Evolutionary conservation across 2,113 vertebrate species (phyloP), one percentile per base, ranked within the genome.

Genomic region (Leptobrachium ailaonicum): DNA sequence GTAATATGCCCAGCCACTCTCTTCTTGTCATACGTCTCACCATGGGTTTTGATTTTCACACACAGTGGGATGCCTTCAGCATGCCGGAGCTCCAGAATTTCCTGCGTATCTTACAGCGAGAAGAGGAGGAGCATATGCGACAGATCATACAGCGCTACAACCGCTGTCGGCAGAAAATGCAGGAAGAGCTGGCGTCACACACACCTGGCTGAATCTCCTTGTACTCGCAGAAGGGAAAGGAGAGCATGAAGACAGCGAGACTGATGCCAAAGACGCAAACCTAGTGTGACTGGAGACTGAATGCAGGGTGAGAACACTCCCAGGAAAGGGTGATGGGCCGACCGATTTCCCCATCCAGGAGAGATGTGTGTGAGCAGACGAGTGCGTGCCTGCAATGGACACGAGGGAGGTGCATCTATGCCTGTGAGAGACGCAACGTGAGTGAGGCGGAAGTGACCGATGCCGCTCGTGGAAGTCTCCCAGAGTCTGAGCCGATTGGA

Each of bases 11-110:
- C 20, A 32, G 20, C 20, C 20, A 32, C 20, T 32, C 20, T 32
- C 20, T 32, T 32, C 20, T 32, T 32, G 0, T 32, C 20, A 32
- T 32, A 32, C 20, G 0, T 12, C 56, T 60, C 6, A 60, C 11
- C 56, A 60, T 60, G 9, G 13, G 20, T 1, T 60, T 11, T 60
- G 56, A 1, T 60, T 12, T 60, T n/a, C 14, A 8, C 62, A 20
- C 76, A 10, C 90, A 98, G 97, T 98, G 97, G 97, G 94, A 98
- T 0, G 97, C 95, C 76, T 98, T 98, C 90, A 95, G 94, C 4
- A 90, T 95, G 90, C 96, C 97, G 0, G 97, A 98, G 88, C 86
- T 98, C 53, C 94, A 96, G 66, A 98, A 98, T 86, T 98, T 98
- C 87, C 84, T 96, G 80, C 95, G 94, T 32, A 98, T 98, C 81